Evolutionary conservation across 2,797 vertebrate species (phyloP).

Genomic region (Cheirogaleus major): DNA sequence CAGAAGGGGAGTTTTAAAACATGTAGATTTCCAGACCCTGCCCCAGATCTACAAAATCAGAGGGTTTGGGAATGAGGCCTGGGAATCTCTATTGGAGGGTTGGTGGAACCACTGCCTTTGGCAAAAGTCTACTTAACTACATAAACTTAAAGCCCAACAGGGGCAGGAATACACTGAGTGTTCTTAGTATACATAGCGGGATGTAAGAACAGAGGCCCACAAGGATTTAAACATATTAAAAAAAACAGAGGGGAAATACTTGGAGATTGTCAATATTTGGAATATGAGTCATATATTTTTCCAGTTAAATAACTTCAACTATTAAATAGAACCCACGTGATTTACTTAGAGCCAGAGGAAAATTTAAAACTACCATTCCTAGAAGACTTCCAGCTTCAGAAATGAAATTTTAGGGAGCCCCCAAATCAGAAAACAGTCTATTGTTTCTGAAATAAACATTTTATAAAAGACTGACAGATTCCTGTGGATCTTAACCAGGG

Average conservation of each 20-base stretch:
- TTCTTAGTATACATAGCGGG: neutral
- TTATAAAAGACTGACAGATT: neutral
- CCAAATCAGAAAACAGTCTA: neutral
- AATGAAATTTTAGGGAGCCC: neutral
- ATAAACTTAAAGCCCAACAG: neutral
- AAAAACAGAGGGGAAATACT: neutral
- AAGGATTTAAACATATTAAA: neutral
- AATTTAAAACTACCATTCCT: conserved; percentile 37
- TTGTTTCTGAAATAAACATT: conserved; percentile 24
- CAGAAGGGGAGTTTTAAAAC: neutral
- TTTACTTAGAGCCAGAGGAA: conserved; percentile 7
- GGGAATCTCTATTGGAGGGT: neutral
- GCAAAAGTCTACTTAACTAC: neutral
- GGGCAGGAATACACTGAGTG: neutral
- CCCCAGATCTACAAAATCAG: neutral
- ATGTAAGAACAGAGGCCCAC: neutral
- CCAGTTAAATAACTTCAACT: conserved; percentile 12
- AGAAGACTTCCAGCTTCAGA: conserved; percentile 3
- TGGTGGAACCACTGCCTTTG: neutral
- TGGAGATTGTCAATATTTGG: neutral
- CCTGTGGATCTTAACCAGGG: neutral
- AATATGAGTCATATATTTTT: conserved; percentile 25
- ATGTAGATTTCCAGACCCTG: neutral
- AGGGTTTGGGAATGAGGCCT: neutral
- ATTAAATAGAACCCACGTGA: conserved; percentile 21